A percentile compares a stretch with the other conserved stretches of the same genome.
phyloP scores from a whole-genome alignment of 2,113 vertebrate species.

The Eubucco bourcierii region DNA sequence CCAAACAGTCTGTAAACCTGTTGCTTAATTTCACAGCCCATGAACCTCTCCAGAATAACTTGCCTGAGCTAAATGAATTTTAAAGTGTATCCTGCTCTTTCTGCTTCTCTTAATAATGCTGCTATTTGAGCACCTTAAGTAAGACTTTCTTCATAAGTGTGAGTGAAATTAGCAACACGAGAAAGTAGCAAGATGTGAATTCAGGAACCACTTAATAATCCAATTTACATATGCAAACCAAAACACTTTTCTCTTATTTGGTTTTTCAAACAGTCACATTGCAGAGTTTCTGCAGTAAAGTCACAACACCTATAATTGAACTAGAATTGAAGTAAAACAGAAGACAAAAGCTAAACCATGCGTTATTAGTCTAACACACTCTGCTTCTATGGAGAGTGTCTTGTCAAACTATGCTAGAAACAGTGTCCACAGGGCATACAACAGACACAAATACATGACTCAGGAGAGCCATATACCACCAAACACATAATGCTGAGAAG shows the following conservation, averaged over 20 bases:
- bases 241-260: neutral
- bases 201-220: neutral
- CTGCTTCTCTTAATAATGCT: neutral
- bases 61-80: neutral
- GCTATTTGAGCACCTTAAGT: neutral
- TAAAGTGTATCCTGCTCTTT: neutral
- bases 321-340: neutral
- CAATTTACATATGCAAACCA: neutral
- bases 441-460: neutral
- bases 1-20: neutral
- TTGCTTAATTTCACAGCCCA: neutral
- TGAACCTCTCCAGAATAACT: neutral
- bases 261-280: neutral
- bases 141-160: neutral
- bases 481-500: rapidly evolving
- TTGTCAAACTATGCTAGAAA: neutral
- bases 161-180: too few relatives aligned
- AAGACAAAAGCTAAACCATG: neutral
- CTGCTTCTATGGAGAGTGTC: neutral
- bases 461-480: neutral
- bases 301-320: neutral
- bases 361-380: neutral
- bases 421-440: neutral
- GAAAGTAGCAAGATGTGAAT: neutral
- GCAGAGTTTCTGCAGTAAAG: neutral